Evolutionary conservation across 2,797 vertebrate species (phyloP), one percentile per base, ranked within the genome.

Genomic region (Odontamblyopus rebecca): DNA sequence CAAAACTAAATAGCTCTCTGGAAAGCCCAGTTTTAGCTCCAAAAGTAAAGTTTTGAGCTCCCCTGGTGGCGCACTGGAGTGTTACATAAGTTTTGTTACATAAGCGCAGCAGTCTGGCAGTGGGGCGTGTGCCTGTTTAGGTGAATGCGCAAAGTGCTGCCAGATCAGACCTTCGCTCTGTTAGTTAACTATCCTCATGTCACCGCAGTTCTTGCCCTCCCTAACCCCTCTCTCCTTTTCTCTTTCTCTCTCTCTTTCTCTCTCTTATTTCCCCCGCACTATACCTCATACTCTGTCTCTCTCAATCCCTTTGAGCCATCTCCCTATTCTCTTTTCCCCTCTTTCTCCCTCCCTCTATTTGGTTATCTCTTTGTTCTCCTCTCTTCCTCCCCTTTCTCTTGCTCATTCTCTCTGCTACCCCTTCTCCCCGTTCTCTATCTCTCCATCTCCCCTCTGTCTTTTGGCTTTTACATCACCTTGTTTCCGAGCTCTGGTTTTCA

Each of bases 51-150:
- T 86, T 84, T 64, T 68, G 67, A 48, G 30, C 7, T 77, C 61
- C 26, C 75, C 77, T 74, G 27, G 62, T 80, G 76, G 80, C 82
- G 73, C 73, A 61, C 74, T 72, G 72, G 73, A 26, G 65, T 61
- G 30, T 92, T 90, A 83, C 80, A 77, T 86, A 91, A 92, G 77
- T 65, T 18, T 62, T 64, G 70, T 91, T 90, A 86, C 73, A 83
- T 57, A 91, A 90, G 30, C 7, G 18, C 79, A 48, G 44, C 73
- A 79, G 57, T 67, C 81, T 74, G 75, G 27, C 62, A 72, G 72
- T 16, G 57, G 18, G 48, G 44, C 78, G 79, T 69, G 81, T 76
- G 73, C n/a, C 77, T 78, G 69, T 90, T 83, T 73, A 86, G 86
- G 78, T 76, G 76, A 83, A 82, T 19, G 6, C 83, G 67, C 68